phyloP scores from a whole-genome alignment of 2,797 vertebrate species.

The Ibycter americanus region DNA sequence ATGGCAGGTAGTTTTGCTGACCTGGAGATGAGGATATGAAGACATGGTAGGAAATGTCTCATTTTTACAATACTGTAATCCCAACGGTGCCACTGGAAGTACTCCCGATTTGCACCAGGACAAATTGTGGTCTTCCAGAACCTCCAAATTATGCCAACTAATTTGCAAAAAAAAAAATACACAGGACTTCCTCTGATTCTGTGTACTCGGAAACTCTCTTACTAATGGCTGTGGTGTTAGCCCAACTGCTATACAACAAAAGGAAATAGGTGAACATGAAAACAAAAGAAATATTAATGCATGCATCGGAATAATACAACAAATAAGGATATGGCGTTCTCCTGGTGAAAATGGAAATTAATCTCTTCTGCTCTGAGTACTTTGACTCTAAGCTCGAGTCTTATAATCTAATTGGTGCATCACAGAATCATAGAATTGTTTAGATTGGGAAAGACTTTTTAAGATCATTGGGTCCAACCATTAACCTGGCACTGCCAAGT shows the following conservation, averaged over 20 bases:
- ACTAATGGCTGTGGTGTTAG: not conserved
- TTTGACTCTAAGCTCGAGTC: slow-evolving; percentile 15
- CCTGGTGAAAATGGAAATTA: not conserved
- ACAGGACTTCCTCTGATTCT: not conserved
- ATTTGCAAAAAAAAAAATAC: too few relatives aligned
- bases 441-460: not conserved
- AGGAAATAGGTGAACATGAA: slow-evolving; percentile 16
- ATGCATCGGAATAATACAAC: slow-evolving; percentile 1
- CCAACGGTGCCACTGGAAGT: not conserved
- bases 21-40: not conserved
- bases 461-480: not conserved
- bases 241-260: not conserved
- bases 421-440: not conserved
- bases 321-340: not conserved
- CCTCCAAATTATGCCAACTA: too few relatives aligned
- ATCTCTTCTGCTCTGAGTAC: slow-evolving; percentile 8
- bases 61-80: not conserved
- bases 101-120: not conserved
- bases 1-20: not conserved
- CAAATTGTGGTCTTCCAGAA: not conserved
- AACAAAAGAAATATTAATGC: slow-evolving; percentile 10
- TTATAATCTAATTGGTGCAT: slow-evolving; percentile 7
- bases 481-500: not conserved
- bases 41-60: not conserved
- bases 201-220: not conserved